Base-by-base conservation (phyloP, 2,888 invertebrate genomes). In the Cephus spinipes region DNA sequence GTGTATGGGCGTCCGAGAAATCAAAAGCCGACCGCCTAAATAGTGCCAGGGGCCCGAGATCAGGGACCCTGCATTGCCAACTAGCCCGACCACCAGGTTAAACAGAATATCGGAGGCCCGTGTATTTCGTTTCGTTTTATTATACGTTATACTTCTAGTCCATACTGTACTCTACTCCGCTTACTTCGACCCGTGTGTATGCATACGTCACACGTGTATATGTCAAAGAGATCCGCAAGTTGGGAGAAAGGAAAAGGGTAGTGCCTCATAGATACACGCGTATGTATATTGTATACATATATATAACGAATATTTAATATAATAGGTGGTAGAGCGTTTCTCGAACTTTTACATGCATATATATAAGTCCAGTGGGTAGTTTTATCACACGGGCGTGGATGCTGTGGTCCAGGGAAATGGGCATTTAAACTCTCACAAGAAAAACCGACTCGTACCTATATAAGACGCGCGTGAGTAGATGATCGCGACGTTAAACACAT, bases 1-100 rank as follows among this genome's bases (percentile, higher is more conserved):
- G 15, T 69, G 74, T 73, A 73, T 74, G 23, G 76, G 71, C 75
- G 77, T 71, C 32, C 77, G 79, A 35, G 79, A 84, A 80, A 82
- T 81, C 81, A 74, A 80, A 75, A 68, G 69, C 74, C 40, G 79
- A 35, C 34, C 71, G 76, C 73, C 77, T 34, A 73, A 81, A 79
- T 73, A 73, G 36, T 76, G 79, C 75, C 75, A 75, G 76, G 34
- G 76, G 74, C 35, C 35, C 31, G 34, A 76, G 55, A 55, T 55
- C 55, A 55, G 55, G 55, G 55, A 55, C 55, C 55, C 55, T 55
- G 2, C 55, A 55, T 55, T 55, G 55, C 55, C 55, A 55, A 55
- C 55, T 23, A 55, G 55, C 55, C 55, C 15, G 23, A 55, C 55
- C 55, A 55, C 9, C 55, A 55, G 9, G 55, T 55, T 55, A 23